Evolutionary conservation across 2,113 vertebrate genomes (phyloP), one percentile per base, ranked within the genome.

Genomic region (Drymodes brunneopygia): DNA sequence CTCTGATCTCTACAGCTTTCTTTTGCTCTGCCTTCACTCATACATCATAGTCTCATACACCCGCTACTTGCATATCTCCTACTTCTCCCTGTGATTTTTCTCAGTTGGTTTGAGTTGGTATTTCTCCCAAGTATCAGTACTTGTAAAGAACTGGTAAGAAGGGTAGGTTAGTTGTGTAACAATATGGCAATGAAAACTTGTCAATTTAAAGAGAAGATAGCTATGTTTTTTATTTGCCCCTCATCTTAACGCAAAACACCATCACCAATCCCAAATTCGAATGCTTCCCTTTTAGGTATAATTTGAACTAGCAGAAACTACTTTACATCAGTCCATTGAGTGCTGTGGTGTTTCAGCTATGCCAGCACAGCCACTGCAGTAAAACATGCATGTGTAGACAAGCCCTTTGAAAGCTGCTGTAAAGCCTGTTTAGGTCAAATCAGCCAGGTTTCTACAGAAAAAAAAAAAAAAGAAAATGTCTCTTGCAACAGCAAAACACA

Each of bases 351-450:
- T 84, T 95, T 79, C 89, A 87, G 71, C 66, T 89, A 74, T 77
- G 74, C 89, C 94, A 95, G 81, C 89, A 77, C 45, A 89, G 64
- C 69, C 88, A 62, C 78, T 57, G 86, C 11, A 86, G 84, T 94
- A 95, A 84, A 85, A 85, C 81, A 79, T 69, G 54, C 95, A 57
- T 92, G 95, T 85, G 45, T 19, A 87, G 93, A 91, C 95, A 97
- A 94, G 93, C 62, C 84, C 81, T 95, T 85, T 65, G 65, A 81
- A 81, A 91, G 87, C 81, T 48, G 84, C 70, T 91, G 89, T 85
- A 95, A 89, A 92, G 95, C 91, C 81, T 91, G 89, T 85, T 92
- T 80, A 81, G 93, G 95, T 95, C 86, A 94, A 95, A 96, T 92
- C 84, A 69, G 50, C 86, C 89, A 94, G 84, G 84, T 85, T 94